Evolutionary conservation across 2,888 invertebrate species (phyloP).

Genomic region (Saturnia japonica): DNA sequence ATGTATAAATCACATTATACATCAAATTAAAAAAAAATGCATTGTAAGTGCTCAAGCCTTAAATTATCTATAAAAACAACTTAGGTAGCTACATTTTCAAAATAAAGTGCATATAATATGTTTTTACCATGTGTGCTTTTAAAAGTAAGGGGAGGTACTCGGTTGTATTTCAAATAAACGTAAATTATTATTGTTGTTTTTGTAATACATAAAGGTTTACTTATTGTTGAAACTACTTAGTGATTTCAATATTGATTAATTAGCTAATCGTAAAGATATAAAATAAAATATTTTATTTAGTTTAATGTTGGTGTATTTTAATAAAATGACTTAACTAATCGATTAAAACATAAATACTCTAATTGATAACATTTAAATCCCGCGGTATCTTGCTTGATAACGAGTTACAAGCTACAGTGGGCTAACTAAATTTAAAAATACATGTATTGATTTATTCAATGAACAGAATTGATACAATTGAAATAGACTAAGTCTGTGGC

Average conservation of each 20-base stretch:
- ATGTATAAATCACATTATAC: too few species aligned
- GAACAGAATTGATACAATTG: slow-evolving; percentile 20
- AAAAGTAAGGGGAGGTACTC: background rate
- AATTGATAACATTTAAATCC: slow-evolving; percentile 9
- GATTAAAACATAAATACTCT: slow-evolving; percentile 1
- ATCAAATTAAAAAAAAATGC: too few species aligned
- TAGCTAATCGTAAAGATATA: background rate
- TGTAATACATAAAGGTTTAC: background rate
- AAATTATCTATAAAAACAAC: too few species aligned
- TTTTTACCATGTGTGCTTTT: background rate
- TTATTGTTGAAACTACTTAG: background rate
- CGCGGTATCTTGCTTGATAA: slow-evolving; percentile 9
- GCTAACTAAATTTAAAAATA: slow-evolving; percentile 14
- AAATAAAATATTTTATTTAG: background rate
- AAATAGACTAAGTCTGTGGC: slow-evolving; percentile 15
- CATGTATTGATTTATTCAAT: slow-evolving; percentile 20
- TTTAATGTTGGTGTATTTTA: background rate
- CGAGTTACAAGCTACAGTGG: background rate
- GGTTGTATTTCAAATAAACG: background rate
- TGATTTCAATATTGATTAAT: background rate
- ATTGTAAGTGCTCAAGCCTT: too few species aligned
- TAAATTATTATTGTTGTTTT: background rate
- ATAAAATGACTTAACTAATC: slow-evolving; percentile 2
- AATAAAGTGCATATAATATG: too few species aligned
- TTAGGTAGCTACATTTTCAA: too few species aligned